phyloP scores from a whole-genome alignment of 2,797 vertebrate species.

The Ctenopoma multispine region DNA sequence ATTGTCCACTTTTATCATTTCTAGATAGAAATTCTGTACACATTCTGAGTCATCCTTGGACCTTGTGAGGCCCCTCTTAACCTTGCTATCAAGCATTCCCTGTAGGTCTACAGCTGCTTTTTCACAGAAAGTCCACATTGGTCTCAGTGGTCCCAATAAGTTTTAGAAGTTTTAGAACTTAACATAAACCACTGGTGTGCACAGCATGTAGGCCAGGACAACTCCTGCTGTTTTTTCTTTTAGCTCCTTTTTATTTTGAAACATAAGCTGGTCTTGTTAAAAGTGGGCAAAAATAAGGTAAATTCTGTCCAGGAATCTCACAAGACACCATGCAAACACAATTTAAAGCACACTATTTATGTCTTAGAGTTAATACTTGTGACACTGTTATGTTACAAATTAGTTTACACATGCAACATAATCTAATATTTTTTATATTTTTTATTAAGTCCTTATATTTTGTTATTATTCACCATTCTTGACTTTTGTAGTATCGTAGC shows the following conservation, averaged over 20 bases:
- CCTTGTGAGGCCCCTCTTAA: slow-evolving; percentile 34
- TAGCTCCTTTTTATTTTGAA: slow-evolving; percentile 17
- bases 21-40: slow-evolving; percentile 6
- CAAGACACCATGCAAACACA: background rate
- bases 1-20: background rate
- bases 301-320: background rate
- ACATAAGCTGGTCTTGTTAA: background rate
- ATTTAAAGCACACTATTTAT: background rate
- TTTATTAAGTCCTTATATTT: no score
- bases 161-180: no score
- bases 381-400: background rate
- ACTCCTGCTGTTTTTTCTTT: slow-evolving; percentile 42
- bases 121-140: slow-evolving; percentile 35
- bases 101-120: slow-evolving; percentile 40
- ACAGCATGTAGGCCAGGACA: background rate
- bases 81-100: slow-evolving; percentile 40
- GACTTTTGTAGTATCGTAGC: no score
- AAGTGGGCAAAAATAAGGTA: background rate
- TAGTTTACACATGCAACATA: background rate
- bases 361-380: background rate
- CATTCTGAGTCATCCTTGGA: slow-evolving; percentile 26
- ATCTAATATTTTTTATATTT: no score
- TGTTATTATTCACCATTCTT: no score
- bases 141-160: slow-evolving; percentile 49
- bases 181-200: slow-evolving; percentile 38